Base-by-base conservation (phyloP, 2,888 invertebrate species). In the Aleiodes leptofemur region DNA sequence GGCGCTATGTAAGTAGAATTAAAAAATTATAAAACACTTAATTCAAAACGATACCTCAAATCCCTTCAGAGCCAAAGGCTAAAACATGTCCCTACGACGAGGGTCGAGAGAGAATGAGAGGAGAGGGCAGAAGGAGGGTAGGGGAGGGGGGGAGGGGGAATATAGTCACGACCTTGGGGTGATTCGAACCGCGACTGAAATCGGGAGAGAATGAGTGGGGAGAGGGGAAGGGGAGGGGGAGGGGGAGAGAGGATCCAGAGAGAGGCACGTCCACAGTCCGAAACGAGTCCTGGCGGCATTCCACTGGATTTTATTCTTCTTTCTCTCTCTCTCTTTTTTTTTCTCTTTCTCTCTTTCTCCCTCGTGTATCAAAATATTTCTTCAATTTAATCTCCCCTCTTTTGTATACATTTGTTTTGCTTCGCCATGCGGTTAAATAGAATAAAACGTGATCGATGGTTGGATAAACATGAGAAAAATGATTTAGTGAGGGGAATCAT, bases 1-100 rank as follows among this genome's bases (percentile, higher is more conserved):
- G 92, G 81, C 91, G 92, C 91, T 92, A 92, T 86, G 93, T 94
- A 90, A 93, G 93, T 93, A 88, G 34, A 23, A 14, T 64, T 43
- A 55, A 57, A 38, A 56, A 56, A 51, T 51, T 70, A 23, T 50
- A 61, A 55, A 55, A 31, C 50, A n/a, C 50, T 16, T 53, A 72
- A 38, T 53, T 9, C 43, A 29, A 53, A 29, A 59, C n/a, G 23
- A 59, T 71, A 59, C 43, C 59, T 48, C 43, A 31, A 59, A 59
- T 31, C 59, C 59, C 38, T 57, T 13, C 57, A 29, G 29, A 23
- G 29, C 29, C 29, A 23, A 51, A 68, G 51, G 51, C 50, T 29
- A 50, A 50, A 57, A n/a, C 57, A 29, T 69, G 61, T 61, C 72
- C 72, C 61, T 72, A 53, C 51, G 16, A 34, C 14, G 31, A 13